Evolutionary conservation across 1,140 invertebrate species (phyloP).

Genomic region (Archegozetes longisetosus): DNA sequence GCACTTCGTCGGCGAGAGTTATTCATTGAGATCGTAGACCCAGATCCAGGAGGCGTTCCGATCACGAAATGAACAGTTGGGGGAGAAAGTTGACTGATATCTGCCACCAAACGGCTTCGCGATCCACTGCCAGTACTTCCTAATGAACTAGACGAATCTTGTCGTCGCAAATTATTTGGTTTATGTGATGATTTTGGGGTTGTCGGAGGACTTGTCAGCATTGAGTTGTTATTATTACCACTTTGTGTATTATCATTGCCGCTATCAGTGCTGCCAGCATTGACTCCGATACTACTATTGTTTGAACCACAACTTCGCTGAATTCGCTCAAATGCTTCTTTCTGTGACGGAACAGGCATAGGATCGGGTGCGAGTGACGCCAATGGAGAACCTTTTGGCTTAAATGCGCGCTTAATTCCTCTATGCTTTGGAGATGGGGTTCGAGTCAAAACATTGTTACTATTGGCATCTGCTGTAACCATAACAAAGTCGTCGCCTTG

Average conservation of each 20-base stretch:
- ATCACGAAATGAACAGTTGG: slow-evolving; percentile 16
- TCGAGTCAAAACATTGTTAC: background rate
- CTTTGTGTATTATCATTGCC: background rate
- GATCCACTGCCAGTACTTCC: slow-evolving; percentile 6
- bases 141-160: slow-evolving; percentile 12
- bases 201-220: slow-evolving; percentile 1
- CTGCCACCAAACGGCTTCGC: slow-evolving; percentile 9
- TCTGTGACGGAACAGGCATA: slow-evolving; percentile 21
- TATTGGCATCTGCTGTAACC: slow-evolving; percentile 41
- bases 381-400: slow-evolving; percentile 2
- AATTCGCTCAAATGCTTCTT: slow-evolving; percentile 20
- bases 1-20: slow-evolving; percentile 10
- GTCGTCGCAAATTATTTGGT: background rate
- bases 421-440: background rate
- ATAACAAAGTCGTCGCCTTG: slow-evolving; percentile 65
- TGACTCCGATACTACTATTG: slow-evolving; percentile 4
- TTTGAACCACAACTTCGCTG: slow-evolving; percentile 16
- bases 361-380: slow-evolving; percentile 14
- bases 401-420: background rate
- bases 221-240: background rate
- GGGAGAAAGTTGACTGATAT: slow-evolving; percentile 18
- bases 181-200: background rate
- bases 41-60: slow-evolving; percentile 8
- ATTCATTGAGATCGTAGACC: background rate
- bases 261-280: slow-evolving; percentile 1